These are phyloP conservation scores for Polymixis lichenea DNA, from an alignment of 2,888 invertebrate species.

Conservation along the genomic window DNA sequence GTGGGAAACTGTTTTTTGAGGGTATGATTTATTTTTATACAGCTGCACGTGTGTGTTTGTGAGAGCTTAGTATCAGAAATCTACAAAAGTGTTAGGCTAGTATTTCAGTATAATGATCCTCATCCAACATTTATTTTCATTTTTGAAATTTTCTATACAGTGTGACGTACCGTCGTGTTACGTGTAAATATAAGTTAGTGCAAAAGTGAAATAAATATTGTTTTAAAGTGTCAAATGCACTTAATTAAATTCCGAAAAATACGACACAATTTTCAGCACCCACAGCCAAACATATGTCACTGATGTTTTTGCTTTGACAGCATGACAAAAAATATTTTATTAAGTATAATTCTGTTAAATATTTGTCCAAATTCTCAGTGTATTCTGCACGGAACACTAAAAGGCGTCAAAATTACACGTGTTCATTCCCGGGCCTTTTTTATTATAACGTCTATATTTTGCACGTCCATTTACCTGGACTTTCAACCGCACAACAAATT, in stretches of 20 bases:
- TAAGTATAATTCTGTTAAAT: conserved; percentile 17
- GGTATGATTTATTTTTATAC: neutral
- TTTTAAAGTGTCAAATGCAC: neutral
- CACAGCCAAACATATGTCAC: neutral
- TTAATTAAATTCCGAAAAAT: neutral
- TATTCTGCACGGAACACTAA: conserved; percentile 27
- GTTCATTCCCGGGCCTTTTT: conserved; percentile 25
- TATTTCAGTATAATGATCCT: neutral
- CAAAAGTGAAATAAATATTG: neutral
- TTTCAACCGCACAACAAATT: conserved; percentile 52
- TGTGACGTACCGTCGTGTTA: neutral
- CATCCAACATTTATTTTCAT: neutral
- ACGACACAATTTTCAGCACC: neutral
- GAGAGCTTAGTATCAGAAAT: neutral
- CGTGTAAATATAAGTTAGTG: neutral
- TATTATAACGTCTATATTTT: conserved; percentile 39
- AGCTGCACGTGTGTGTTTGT: neutral
- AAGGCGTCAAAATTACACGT: conserved; percentile 25
- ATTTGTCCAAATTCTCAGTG: conserved; percentile 26
- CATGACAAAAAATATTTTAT: neutral
- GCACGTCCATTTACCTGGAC: conserved; percentile 48
- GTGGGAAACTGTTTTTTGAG: conserved; percentile 20
- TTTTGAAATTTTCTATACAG: too few species aligned
- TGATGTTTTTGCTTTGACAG: neutral
- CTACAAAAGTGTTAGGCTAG: neutral